A percentile compares a stretch with the other conserved stretches of the same genome.
Conservation (phyloP, 2,797 vertebrate genomes). For the Acrocephalus scirpaceus region DNA sequence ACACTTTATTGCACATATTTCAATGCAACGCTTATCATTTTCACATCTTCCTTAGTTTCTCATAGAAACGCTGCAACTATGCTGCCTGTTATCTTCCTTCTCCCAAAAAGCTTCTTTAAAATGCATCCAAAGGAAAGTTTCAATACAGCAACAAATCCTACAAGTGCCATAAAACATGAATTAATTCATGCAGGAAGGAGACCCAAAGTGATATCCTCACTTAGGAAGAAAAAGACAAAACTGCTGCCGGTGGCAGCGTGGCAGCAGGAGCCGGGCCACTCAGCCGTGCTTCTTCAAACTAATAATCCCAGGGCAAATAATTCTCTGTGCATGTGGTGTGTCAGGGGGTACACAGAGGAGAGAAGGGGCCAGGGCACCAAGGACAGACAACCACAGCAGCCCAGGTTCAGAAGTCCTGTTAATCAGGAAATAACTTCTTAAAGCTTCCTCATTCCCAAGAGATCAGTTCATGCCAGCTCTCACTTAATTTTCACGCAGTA, state of each 20-base stretch:
- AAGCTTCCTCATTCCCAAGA: background rate
- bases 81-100: background rate
- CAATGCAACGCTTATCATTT: background rate
- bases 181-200: background rate
- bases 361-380: background rate
- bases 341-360: fast-evolving
- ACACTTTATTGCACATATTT: background rate
- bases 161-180: background rate
- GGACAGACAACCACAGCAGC: background rate
- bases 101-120: background rate
- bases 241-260: fast-evolving
- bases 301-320: background rate
- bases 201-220: background rate
- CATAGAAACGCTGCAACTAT: background rate
- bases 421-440: background rate
- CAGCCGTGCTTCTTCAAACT: background rate
- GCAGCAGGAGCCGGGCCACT: background rate
- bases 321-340: fast-evolving
- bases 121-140: background rate
- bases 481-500: background rate
- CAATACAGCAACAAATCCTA: background rate
- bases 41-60: background rate
- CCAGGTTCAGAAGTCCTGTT: background rate
- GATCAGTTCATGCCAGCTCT: background rate
- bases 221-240: background rate